A percentile compares a stretch with the other conserved stretches of the same genome.
These are phyloP conservation scores for Clunio marinus DNA, from an alignment of 2,888 invertebrate species.

Conservation along the genomic window DNA sequence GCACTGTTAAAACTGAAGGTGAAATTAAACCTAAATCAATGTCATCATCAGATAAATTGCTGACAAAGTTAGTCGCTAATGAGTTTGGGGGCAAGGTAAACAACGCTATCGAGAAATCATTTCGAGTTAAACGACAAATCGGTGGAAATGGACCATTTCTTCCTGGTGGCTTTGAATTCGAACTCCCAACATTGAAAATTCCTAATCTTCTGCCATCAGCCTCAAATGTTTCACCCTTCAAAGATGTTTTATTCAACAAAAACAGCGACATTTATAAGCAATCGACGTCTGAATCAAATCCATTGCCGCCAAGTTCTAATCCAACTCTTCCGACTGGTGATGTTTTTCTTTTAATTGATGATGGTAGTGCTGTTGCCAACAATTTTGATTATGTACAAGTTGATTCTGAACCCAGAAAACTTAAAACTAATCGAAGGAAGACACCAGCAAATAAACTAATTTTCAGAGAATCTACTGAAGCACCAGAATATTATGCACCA, in stretches of 20 bases:
- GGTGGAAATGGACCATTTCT: not conserved
- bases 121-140: slow-evolving; percentile 20
- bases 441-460: not conserved
- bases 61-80: slow-evolving; percentile 1
- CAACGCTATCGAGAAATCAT: not conserved
- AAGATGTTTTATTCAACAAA: slow-evolving; percentile 7
- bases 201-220: slow-evolving; percentile 15
- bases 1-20: not conserved
- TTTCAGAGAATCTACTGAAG: not conserved
- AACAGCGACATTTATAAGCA: slow-evolving; percentile 26
- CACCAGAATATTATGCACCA: slow-evolving; percentile 9
- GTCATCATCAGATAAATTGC: slow-evolving; percentile 7
- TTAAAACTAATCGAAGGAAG: not conserved
- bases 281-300: slow-evolving; percentile 4
- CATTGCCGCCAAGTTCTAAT: slow-evolving; percentile 40
- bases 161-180: slow-evolving; percentile 10
- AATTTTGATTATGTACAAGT: slow-evolving; percentile 39
- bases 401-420: not conserved
- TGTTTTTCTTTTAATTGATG: slow-evolving; percentile 41
- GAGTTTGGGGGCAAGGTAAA: not conserved
- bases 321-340: slow-evolving; percentile 41
- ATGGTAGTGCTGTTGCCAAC: not conserved
- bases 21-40: not conserved
- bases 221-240: not conserved
- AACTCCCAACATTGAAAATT: not conserved